phyloP scores from a whole-genome alignment of 64 coral and sea anemone genomes.

The Platygyra sinensis region DNA sequence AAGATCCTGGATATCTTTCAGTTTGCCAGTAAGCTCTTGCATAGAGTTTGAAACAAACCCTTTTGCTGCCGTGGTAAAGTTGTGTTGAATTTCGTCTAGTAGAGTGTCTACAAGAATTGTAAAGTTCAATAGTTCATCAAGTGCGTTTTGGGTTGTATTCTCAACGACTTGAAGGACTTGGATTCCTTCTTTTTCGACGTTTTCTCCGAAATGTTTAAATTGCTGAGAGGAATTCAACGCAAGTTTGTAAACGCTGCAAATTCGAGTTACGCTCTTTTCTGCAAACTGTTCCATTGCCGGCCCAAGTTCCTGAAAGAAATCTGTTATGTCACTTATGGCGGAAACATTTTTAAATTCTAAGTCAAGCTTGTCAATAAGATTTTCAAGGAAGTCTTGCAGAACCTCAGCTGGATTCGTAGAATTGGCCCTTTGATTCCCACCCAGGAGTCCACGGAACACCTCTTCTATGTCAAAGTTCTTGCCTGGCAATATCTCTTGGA shows the following conservation, averaged over 20 bases:
- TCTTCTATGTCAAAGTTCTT: constrained; percentile 43
- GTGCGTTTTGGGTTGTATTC: constrained; percentile 34
- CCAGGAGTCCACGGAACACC: constrained; percentile 32
- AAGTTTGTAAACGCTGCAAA: constrained; percentile 46
- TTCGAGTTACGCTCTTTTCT: constrained; percentile 10
- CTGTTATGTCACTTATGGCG: constrained; percentile 59
- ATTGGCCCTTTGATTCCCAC: constrained; percentile 10
- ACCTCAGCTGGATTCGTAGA: constrained; percentile 26
- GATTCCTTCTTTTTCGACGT: constrained; percentile 62
- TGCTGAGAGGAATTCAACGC: constrained; percentile 44
- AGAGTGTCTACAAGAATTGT: constrained; percentile 62
- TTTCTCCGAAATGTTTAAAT: constrained; percentile 68
- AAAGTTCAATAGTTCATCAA: constrained; percentile 46
- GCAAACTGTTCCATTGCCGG: constrained; percentile 41
- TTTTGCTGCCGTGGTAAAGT: constrained; percentile 68
- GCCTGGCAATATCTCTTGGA: constrained; percentile 63
- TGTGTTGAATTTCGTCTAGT: constrained; percentile 73
- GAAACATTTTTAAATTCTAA: constrained; percentile 54
- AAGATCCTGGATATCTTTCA: constrained; percentile 53
- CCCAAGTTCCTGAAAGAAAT: constrained; percentile 64
- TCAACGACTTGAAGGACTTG: background rate
- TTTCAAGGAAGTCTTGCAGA: constrained; percentile 50
- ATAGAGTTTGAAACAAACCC: constrained; percentile 75
- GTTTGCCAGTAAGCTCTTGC: constrained; percentile 50
- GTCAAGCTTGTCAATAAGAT: constrained; percentile 52